Evolutionary conservation across 2,888 invertebrate genomes (phyloP).

Genomic region (Ramazzottius varieornatus): DNA sequence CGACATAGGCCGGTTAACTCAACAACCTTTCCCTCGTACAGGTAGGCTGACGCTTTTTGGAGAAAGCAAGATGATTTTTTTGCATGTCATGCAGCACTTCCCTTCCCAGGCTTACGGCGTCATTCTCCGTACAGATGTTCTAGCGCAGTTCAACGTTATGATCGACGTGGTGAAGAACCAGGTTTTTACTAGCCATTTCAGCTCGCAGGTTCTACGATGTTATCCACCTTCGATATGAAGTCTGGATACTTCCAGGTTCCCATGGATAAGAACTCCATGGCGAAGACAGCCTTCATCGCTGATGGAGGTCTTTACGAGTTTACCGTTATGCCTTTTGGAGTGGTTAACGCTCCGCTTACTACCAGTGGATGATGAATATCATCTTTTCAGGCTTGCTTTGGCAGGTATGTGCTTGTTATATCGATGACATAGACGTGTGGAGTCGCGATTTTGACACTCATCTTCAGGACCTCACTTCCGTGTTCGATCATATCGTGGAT

Average conservation of each 20-base stretch:
- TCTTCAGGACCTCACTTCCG: background rate
- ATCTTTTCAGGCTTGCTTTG: background rate
- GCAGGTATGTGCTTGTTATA: background rate
- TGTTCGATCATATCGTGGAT: background rate
- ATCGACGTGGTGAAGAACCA: too few relatives aligned
- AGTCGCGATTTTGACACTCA: background rate
- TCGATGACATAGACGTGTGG: background rate
- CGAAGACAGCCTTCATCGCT: background rate
- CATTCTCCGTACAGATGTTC: too few relatives aligned
- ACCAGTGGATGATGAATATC: background rate
- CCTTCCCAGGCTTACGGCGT: too few relatives aligned
- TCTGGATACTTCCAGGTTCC: background rate
- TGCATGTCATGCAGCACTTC: too few relatives aligned
- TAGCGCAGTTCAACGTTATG: too few relatives aligned
- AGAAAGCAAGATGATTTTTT: too few relatives aligned
- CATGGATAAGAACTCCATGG: background rate
- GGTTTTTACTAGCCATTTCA: too few relatives aligned
- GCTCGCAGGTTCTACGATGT: too few relatives aligned
- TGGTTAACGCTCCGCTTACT: background rate
- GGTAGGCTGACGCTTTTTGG: too few relatives aligned
- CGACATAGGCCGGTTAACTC: too few relatives aligned
- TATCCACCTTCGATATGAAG: background rate
- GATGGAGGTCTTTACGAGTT: background rate
- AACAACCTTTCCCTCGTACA: too few relatives aligned
- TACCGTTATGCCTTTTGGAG: background rate